Base-by-base conservation (phyloP, 2,888 invertebrate species). In the Thymelicus acteon region DNA sequence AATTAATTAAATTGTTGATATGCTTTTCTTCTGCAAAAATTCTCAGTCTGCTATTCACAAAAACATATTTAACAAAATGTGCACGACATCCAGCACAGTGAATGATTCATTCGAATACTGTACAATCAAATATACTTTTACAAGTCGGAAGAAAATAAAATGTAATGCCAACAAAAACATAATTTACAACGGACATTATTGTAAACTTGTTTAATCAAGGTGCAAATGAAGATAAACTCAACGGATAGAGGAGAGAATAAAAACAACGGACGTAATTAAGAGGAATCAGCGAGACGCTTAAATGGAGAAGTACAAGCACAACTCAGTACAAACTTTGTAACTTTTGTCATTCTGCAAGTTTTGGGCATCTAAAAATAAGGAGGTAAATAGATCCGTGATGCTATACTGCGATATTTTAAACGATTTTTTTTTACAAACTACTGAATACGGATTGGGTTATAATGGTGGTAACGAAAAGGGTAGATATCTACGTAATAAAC, bases 311-410 rank as follows among this genome's bases (percentile, higher is more conserved):
- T 70, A 75, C 74, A 31, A 75, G 74, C 63, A 71, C 61, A 75
- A 67, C 68, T 62, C 37, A 6, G 72, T 75, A 72, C 64, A 73
- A 73, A 74, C 67, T 57, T 75, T 70, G 39, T 47, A 68, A 77
- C 74, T 76, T 77, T 77, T 75, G 75, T 73, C 75, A 74, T 75
- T 74, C 67, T 67, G 66, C 70, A 72, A 75, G 72, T 73, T 75
- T 74, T 62, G 52, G 71, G 71, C 63, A 65, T 73, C 65, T 67
- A 75, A 75, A 77, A 77, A 77, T 75, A 73, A 71, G 63, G 44
- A 54, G 63, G 73, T 75, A 73, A 71, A 63, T 37, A 54, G 63
- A 72, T 76, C 67, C 74, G 72, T 74, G 10, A 12, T 54, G 54
- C 54, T 24, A 54, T 54, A 24, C 54, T 31, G 3, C 31, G 31